phyloP scores from a whole-genome alignment of 2,888 invertebrate species.

The Neoaliturus tenellus region DNA sequence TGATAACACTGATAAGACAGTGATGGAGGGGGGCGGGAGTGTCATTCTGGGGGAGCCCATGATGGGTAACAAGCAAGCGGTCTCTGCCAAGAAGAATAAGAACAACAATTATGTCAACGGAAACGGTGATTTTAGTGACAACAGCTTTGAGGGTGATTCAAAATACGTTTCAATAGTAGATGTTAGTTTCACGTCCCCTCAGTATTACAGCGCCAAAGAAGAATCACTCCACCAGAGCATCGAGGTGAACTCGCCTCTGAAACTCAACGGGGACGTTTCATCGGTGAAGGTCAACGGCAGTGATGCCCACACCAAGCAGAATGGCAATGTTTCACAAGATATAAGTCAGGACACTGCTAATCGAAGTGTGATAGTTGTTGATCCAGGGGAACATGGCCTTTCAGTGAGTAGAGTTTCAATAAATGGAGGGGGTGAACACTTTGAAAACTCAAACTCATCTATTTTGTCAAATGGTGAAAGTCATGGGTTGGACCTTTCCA shows the following conservation, averaged over 20 bases:
- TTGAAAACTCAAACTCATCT: too few relatives aligned
- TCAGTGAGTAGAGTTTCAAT: slow-evolving; percentile 37
- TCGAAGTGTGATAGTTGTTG: slow-evolving; percentile 45
- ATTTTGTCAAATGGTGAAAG: not conserved
- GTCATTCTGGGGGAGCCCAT: slow-evolving; percentile 37
- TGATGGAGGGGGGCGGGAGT: not conserved
- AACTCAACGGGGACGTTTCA: not conserved
- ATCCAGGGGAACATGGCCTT: not conserved
- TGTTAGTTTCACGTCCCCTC: slow-evolving; percentile 52
- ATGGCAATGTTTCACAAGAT: not conserved
- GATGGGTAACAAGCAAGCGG: slow-evolving; percentile 73
- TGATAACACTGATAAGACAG: slow-evolving; percentile 37
- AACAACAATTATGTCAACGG: slow-evolving; percentile 74
- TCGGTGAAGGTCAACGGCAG: not conserved
- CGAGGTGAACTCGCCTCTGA: slow-evolving; percentile 8
- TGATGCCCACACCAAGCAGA: not conserved
- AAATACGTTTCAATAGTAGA: slow-evolving; percentile 61
- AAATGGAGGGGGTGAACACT: not conserved
- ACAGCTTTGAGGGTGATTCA: slow-evolving; percentile 50
- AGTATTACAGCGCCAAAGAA: slow-evolving; percentile 5
- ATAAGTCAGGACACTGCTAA: not conserved
- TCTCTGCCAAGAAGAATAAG: slow-evolving; percentile 74
- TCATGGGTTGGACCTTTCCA: not conserved
- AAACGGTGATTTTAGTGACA: slow-evolving; percentile 71
- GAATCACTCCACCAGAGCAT: slow-evolving; percentile 6